Base-by-base conservation (phyloP, 2,113 vertebrate species). In the Poeciliopsis prolifica region DNA sequence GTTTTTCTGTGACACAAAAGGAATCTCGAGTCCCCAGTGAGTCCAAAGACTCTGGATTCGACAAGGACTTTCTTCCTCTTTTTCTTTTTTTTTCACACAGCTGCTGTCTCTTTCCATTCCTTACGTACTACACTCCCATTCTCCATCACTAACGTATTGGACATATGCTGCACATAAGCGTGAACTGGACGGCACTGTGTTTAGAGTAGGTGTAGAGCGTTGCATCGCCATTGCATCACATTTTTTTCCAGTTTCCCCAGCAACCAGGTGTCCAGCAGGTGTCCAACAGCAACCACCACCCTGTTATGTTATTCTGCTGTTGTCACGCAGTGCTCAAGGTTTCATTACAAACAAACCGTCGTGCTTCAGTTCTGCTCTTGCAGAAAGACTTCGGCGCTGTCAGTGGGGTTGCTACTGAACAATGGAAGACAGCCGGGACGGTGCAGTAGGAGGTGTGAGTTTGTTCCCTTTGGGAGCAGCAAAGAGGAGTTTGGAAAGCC, bases 1-100 rank as follows among this genome's bases (percentile, higher is more conserved):
- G 87, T 93, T 94, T 94, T 84, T 61, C 86, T 54, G 79, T 82
- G 89, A 90, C 86, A 86, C 87, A 90, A 91, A 91, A 88, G 92
- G 86, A 88, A 85, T 29, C 44, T 1, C 10, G 78, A 86, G 84
- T 87, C 87, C 83, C 88, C 29, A 61, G 73, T 3, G 85, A 72
- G 65, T 30, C 17, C 2, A 1, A 76, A 75, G 82, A 70, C 65
- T 78, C 22, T n/a, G 37, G 69, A 61, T 65, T 73, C 63, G 60
- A 79, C 76, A 68, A 17, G 13, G 75, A 71, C 75, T 61, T 60
- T 73, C 70, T 74, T 4, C 68, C 70, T 77, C 61, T 12, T 48
- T 19, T 19, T 48, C 19, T 48, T 48, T 7, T 48, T 48, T 48
- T 19, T 48, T 48, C 75, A 40, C 80, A 68, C 68, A 74, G 0